phyloP scores from a whole-genome alignment of 2,888 invertebrate genomes.

The Agrilus mali region DNA sequence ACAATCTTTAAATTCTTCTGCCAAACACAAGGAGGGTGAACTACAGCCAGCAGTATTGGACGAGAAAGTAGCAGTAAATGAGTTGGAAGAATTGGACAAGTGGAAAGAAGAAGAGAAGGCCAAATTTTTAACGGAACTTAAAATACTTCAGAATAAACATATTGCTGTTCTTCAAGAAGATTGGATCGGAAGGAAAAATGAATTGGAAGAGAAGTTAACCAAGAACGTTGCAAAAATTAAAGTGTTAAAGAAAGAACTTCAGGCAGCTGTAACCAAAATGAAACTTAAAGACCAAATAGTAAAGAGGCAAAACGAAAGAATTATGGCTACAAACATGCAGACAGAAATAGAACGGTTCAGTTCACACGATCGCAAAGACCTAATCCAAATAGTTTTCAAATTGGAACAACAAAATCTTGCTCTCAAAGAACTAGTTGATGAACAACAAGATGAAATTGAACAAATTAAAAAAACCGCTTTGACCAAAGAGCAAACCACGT shows the following conservation, averaged over 20 bases:
- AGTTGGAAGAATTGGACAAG: slow-evolving; percentile 54
- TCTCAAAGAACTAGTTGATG: slow-evolving; percentile 23
- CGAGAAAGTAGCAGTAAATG: slow-evolving; percentile 36
- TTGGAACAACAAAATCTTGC: slow-evolving; percentile 26
- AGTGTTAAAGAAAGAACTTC: slow-evolving; percentile 43
- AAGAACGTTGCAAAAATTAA: slow-evolving; percentile 49
- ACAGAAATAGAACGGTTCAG: slow-evolving; percentile 14
- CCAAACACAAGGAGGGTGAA: slow-evolving; percentile 9
- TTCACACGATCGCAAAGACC: slow-evolving; percentile 19
- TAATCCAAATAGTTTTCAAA: slow-evolving; percentile 26
- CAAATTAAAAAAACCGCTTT: slow-evolving; percentile 42
- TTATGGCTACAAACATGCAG: slow-evolving; percentile 7
- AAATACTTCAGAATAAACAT: slow-evolving; percentile 15
- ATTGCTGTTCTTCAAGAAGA: slow-evolving; percentile 11
- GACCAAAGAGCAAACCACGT: slow-evolving; percentile 53
- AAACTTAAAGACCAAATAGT: slow-evolving; percentile 15
- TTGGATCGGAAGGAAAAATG: slow-evolving; percentile 27
- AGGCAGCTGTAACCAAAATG: slow-evolving; percentile 37
- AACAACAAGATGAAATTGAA: slow-evolving; percentile 29
- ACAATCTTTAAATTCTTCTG: slow-evolving; percentile 9
- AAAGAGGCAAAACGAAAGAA: slow-evolving; percentile 11
- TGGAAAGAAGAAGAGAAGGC: slow-evolving; percentile 62
- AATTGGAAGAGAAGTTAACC: slow-evolving; percentile 43
- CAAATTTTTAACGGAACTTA: slow-evolving; percentile 46
- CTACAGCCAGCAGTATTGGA: slow-evolving; percentile 25